A percentile compares a stretch with the other conserved stretches of the same genome.
These are phyloP conservation scores for Leucoraja erinaceus DNA, from an alignment of 2,113 vertebrate genomes.

Conservation along the genomic window DNA sequence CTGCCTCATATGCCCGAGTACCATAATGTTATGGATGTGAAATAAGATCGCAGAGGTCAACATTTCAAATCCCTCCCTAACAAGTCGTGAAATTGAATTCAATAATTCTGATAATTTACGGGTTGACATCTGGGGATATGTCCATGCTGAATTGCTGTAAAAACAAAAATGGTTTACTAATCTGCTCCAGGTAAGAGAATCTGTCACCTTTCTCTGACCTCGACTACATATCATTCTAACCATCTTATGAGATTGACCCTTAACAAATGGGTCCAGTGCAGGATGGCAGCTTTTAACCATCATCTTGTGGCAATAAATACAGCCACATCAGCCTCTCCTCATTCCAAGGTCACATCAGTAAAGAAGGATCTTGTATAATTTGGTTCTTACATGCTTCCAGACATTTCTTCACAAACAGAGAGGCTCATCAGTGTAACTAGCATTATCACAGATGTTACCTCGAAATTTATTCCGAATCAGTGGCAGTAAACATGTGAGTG, in stretches of 20 bases:
- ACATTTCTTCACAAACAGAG: not conserved
- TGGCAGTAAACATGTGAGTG: too few relatives aligned
- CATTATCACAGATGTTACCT: not conserved
- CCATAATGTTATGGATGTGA: not conserved
- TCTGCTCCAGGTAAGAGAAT: not conserved
- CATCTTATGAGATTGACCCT: not conserved
- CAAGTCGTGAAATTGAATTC: not conserved
- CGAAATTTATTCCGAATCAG: too few relatives aligned
- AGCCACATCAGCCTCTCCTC: not conserved
- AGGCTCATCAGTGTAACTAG: not conserved
- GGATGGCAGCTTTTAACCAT: not conserved
- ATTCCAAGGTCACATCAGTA: not conserved
- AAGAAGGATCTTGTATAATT: not conserved
- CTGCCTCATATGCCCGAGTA: not conserved
- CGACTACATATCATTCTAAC: not conserved
- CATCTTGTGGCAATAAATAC: not conserved
- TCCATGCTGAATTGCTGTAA: not conserved
- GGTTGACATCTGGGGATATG: not conserved
- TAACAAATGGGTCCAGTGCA: not conserved
- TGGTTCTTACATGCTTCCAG: not conserved
- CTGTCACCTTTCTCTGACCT: not conserved
- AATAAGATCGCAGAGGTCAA: not conserved
- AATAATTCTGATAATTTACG: constrained; percentile 12
- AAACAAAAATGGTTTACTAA: not conserved
- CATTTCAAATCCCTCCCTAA: not conserved